Evolutionary conservation across 2,797 vertebrate genomes (phyloP).

Genomic region (Sitta carolinensis): DNA sequence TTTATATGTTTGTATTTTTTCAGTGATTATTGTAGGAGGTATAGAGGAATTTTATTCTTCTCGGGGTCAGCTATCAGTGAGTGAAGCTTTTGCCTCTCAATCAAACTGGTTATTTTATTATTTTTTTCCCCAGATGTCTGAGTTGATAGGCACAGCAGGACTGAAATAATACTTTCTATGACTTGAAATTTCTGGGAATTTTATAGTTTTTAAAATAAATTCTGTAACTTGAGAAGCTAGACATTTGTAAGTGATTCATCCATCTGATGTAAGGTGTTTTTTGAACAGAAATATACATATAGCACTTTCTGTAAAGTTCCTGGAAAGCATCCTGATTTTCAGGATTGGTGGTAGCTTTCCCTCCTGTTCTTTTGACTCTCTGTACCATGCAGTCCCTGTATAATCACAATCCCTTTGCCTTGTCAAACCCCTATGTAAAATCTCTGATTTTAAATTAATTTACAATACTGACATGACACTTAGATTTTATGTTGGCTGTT

Average conservation of each 20-base stretch:
- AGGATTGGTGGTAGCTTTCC: neutral
- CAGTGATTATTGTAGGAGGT: neutral
- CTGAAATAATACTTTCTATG: neutral
- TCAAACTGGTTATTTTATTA: neutral
- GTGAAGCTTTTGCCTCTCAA: neutral
- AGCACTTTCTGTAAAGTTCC: neutral
- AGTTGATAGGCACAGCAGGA: neutral
- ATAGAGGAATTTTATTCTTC: neutral
- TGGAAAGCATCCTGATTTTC: neutral
- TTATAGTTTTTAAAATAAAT: neutral
- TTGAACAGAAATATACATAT: neutral
- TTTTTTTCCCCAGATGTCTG: neutral
- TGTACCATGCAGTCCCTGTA: neutral
- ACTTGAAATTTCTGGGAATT: neutral
- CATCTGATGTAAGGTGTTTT: neutral
- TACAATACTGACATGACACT: neutral
- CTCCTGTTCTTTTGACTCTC: neutral
- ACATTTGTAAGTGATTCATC: neutral
- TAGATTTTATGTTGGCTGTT: neutral
- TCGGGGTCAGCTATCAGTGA: neutral
- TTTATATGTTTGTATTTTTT: neutral
- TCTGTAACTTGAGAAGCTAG: neutral
- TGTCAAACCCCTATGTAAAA: neutral
- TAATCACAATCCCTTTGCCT: neutral
- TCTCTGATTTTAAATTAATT: neutral